phyloP scores from a whole-genome alignment of 2,888 invertebrate species.

The Tachystola acroxantha region DNA sequence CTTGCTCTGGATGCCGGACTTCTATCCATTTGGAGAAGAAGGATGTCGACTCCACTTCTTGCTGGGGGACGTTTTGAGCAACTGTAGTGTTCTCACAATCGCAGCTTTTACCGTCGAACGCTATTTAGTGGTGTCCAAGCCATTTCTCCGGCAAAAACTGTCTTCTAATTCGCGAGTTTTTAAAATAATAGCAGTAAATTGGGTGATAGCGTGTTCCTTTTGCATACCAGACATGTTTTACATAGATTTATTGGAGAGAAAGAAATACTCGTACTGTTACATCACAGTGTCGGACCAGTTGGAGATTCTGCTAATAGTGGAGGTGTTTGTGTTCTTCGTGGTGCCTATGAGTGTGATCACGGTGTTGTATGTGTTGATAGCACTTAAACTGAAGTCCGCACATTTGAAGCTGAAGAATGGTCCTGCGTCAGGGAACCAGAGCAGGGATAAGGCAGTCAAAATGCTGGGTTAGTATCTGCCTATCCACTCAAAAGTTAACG shows the following conservation, averaged over 20 bases:
- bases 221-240: constrained; percentile 82
- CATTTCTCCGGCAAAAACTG: constrained; percentile 87
- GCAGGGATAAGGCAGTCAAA: constrained; percentile 81
- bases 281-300: constrained; percentile 38
- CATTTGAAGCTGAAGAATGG: constrained; percentile 72
- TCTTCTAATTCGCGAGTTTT: constrained; percentile 88
- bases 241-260: constrained; percentile 49
- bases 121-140: constrained; percentile 90
- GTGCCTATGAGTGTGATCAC: constrained; percentile 90
- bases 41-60: constrained; percentile 87
- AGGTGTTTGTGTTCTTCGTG: constrained; percentile 89
- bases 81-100: constrained; percentile 89
- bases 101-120: constrained; percentile 93
- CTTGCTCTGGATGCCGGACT: constrained; percentile 85
- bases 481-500: no score
- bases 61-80: constrained; percentile 88
- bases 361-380: constrained; percentile 87
- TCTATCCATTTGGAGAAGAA: constrained; percentile 85
- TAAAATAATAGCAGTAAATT: constrained; percentile 83
- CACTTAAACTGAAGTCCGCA: constrained; percentile 81
- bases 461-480: constrained; percentile 85
- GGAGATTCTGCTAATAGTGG: constrained; percentile 65
- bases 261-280: constrained; percentile 55
- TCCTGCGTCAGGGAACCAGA: constrained; percentile 55
- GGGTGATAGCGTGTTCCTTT: constrained; percentile 84